Evolutionary conservation across 2,888 invertebrate genomes (phyloP), one percentile per base, ranked within the genome.

Genomic region (Auanema freiburgensis): DNA sequence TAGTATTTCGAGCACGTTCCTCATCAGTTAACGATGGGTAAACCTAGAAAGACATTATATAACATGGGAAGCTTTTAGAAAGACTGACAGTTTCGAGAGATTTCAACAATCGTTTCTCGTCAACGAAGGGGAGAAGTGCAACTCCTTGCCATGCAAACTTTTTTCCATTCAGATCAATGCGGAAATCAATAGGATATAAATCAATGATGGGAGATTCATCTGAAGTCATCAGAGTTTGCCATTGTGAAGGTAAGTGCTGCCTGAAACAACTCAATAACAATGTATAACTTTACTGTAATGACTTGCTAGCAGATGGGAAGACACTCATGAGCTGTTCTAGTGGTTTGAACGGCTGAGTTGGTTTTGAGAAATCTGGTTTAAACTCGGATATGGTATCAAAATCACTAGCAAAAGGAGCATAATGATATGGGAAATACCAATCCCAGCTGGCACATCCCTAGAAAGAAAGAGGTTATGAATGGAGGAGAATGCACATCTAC

Each of bases 81-180:
- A 14, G n/a, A 14, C 41, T 53, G 2, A 77, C 76, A 18, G 66
- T 62, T 59, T 75, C 58, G 4, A 81, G 64, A 6, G 79, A 76
- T 18, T 92, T 91, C 59, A 96, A 87, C 65, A 98, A 84, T 57
- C 88, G 86, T 63, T 88, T 88, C 86, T 98, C 97, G 77, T 98
- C 96, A 0, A 99, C 97, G 86, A 98, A 99, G 6, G 98, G 98
- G 68, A 99, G 86, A 46, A 99, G 86, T 0, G 97, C 98, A 1
- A 99, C 98, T 51, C 98, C 97, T 50, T 97, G 96, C 98, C 98
- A 99, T 55, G 97, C 97, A 86, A 92, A 97, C 86, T 95, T 97
- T 87, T 99, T 98, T 41, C 98, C 98, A 86, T 99, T 99, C 72
- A 99, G 87, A 86, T 98, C 81, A 50, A 81, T 94, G 65, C 86